Percentiles rank a stretch among this genome's conserved stretches.
phyloP scores from a whole-genome alignment of 2,888 invertebrate species.

The Lasioglossum oenotherae region DNA sequence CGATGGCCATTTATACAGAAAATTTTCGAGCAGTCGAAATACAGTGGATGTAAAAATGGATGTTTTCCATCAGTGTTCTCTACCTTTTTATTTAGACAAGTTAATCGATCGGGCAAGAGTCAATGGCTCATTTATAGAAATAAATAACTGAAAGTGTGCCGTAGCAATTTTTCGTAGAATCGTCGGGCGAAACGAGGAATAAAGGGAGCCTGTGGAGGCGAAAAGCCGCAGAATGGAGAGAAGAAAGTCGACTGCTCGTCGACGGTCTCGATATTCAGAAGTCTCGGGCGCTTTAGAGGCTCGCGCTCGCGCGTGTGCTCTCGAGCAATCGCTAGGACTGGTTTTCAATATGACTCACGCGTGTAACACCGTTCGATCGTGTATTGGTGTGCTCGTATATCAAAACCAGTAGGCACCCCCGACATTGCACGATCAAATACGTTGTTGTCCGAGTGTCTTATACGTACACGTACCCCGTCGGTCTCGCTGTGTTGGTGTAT shows the following conservation, averaged over 20 bases:
- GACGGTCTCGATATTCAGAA: slow-evolving; percentile 76
- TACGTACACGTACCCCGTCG: slow-evolving; percentile 6
- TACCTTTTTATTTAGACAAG: too few species aligned
- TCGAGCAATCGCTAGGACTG: slow-evolving; percentile 75
- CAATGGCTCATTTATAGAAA: too few species aligned
- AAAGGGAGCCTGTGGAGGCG: background rate
- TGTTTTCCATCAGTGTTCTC: too few species aligned
- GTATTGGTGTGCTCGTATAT: slow-evolving; percentile 83
- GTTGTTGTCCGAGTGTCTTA: slow-evolving; percentile 47
- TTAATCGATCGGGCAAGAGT: too few species aligned
- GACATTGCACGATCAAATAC: slow-evolving; percentile 77
- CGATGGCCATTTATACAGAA: too few species aligned
- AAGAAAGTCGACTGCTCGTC: slow-evolving; percentile 18
- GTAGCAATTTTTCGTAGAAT: background rate
- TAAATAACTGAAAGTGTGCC: too few species aligned
- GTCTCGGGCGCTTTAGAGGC: slow-evolving; percentile 62
- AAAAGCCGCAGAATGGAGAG: background rate
- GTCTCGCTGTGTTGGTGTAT: slow-evolving; percentile 8
- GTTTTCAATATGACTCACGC: slow-evolving; percentile 82
- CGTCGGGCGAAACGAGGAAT: background rate
- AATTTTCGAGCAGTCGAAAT: too few species aligned
- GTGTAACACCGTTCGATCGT: slow-evolving; percentile 76
- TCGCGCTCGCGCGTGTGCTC: slow-evolving; percentile 39
- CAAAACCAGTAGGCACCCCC: slow-evolving; percentile 84
- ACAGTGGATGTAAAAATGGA: too few species aligned